phyloP scores from a whole-genome alignment of 1,140 invertebrate species.

The Drosophila nannoptera region DNA sequence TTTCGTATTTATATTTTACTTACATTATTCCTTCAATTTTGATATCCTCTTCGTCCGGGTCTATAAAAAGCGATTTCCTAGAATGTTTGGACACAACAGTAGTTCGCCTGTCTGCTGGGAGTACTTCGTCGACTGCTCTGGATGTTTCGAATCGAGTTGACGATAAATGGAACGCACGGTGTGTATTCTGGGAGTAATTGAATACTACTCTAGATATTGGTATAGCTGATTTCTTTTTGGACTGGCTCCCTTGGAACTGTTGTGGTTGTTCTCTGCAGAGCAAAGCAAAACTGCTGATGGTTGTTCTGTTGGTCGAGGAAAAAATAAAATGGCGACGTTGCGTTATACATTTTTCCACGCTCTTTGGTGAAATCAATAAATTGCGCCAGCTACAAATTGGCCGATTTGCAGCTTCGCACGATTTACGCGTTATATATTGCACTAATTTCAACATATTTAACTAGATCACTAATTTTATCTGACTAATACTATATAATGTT shows the following conservation, averaged over 20 bases:
- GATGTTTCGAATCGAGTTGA: constrained; percentile 46
- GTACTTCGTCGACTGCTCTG: constrained; percentile 33
- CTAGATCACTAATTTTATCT: constrained; percentile 13
- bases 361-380: constrained; percentile 71
- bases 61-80: constrained; percentile 59
- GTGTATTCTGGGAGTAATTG: constrained; percentile 46
- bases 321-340: constrained; percentile 78
- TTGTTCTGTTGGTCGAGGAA: constrained; percentile 70
- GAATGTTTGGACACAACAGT: constrained; percentile 33
- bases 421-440: constrained; percentile 58
- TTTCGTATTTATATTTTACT: constrained; percentile 25
- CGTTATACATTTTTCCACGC: constrained; percentile 65
- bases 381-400: constrained; percentile 64
- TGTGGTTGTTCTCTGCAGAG: constrained; percentile 66
- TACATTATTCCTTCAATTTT: constrained; percentile 74
- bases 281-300: constrained; percentile 70
- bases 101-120: constrained; percentile 51
- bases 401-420: constrained; percentile 37
- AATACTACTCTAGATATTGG: constrained; percentile 35
- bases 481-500: constrained; percentile 25
- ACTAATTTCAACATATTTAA: constrained; percentile 70
- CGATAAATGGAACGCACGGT: constrained; percentile 60
- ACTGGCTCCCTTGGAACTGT: constrained; percentile 62
- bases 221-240: constrained; percentile 46
- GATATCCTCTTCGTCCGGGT: constrained; percentile 65